phyloP scores from a whole-genome alignment of 2,797 vertebrate species.

The Gorsachius magnificus region DNA sequence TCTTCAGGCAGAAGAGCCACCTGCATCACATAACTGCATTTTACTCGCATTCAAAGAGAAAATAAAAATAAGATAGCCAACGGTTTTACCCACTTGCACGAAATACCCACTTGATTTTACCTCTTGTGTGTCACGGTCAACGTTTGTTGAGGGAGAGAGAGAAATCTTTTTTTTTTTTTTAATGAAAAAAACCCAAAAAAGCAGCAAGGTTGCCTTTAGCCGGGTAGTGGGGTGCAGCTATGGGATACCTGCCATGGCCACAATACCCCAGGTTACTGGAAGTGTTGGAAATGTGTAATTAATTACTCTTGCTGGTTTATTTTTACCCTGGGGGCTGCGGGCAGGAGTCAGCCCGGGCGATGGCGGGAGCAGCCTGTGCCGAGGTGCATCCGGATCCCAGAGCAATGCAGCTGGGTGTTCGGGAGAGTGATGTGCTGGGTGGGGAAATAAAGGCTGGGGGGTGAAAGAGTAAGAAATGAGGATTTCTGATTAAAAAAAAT shows the following conservation, averaged over 20 bases:
- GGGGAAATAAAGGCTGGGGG: neutral
- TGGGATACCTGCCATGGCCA: rapidly evolving
- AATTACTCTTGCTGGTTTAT: neutral
- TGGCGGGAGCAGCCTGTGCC: neutral
- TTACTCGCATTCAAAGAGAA: neutral
- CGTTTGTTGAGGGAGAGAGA: neutral
- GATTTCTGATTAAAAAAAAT: neutral
- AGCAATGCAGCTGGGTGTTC: rapidly evolving
- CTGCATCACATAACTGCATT: neutral
- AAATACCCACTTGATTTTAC: neutral
- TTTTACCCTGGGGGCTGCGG: neutral
- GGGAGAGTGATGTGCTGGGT: neutral
- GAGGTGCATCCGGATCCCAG: rapidly evolving
- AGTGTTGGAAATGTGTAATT: neutral
- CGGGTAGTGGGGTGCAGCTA: neutral
- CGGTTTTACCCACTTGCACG: too few relatives aligned
- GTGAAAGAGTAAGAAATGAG: neutral
- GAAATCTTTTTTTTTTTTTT: neutral
- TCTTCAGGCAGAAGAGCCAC: neutral
- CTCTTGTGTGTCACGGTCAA: neutral
- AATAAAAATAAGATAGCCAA: neutral
- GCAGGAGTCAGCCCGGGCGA: neutral
- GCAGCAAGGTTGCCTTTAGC: neutral
- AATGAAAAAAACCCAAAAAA: too few relatives aligned
- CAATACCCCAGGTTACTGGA: neutral